Conservation (phyloP, 2,797 vertebrate genomes). For the Neosilurus mollespiculum region DNA sequence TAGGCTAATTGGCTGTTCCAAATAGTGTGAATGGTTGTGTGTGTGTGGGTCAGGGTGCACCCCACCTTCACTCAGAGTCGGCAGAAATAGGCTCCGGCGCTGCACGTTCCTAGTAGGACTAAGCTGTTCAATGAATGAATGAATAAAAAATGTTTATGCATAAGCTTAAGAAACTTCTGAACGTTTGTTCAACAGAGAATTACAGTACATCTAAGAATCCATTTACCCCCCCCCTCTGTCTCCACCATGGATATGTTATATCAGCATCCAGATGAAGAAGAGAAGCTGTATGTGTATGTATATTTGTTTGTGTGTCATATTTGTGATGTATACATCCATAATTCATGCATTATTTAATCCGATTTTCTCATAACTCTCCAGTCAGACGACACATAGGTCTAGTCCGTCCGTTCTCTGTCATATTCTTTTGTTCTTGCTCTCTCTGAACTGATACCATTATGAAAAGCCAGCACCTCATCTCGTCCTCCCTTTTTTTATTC, state of each 20-base stretch:
- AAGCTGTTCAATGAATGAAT: no score
- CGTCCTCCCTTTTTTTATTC: constrained; percentile 52
- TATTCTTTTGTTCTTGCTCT: constrained; percentile 23
- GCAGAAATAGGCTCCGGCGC: no score
- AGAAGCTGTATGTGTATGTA: neutral
- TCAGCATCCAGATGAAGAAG: neutral
- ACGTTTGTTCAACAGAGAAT: neutral
- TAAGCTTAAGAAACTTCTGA: neutral
- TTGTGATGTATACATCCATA: neutral
- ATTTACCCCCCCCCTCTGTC: neutral
- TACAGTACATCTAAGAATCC: neutral
- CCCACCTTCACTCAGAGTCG: no score
- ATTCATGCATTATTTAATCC: neutral
- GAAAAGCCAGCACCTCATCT: constrained; percentile 60
- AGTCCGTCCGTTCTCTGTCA: neutral
- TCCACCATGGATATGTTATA: neutral
- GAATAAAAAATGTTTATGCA: neutral
- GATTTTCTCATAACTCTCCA: constrained; percentile 1
- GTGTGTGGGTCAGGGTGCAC: no score
- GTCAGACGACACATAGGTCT: neutral
- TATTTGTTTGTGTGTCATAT: neutral
- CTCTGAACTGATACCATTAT: constrained; percentile 28
- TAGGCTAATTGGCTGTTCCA: no score
- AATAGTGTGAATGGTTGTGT: no score
- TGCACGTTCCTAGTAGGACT: no score